Evolutionary conservation across 2,888 invertebrate species (phyloP), one percentile per base, ranked within the genome.

Genomic region (Pachycephus smyrnensis): DNA sequence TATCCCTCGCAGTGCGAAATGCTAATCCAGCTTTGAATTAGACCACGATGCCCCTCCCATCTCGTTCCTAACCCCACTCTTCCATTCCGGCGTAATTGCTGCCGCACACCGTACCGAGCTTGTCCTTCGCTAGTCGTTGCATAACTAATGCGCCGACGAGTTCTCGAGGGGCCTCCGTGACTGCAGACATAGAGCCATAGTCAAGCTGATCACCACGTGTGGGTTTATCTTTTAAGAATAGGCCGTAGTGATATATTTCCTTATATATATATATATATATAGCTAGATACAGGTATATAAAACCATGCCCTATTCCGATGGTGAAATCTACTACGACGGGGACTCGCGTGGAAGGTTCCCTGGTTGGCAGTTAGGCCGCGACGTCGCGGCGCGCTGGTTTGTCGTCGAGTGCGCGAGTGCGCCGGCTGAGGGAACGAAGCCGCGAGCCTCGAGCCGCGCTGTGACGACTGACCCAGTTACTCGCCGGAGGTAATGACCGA

Each of bases 401-500:
- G 71, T 32, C 31, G 71, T 71, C 71, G 71, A 31, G 71, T 32
- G 74, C 74, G 37, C 74, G 1, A n/a, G 74, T 33, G 74, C 74
- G 71, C 31, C 71, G 71, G 32, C 31, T 4, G 55, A 55, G 74
- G 75, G 75, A 11, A 40, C 30, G 55, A n/a, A 76, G 55, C 84
- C 87, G 87, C 86, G 86, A 87, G 88, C 86, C 89, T 86, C 89
- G 88, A 87, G 88, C 87, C 87, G 89, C 88, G 75, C 69, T 89
- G 89, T 89, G 91, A 90, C 91, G 91, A 91, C 91, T 91, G 91
- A 91, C 91, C 91, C 86, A 91, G 90, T 91, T 91, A 90, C 89
- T 88, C 87, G 87, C 82, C 85, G 90, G 90, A 91, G 91, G 91
- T 91, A 91, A 91, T 91, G 91, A 91, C 91, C 91, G 91, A 91